phyloP scores from a whole-genome alignment of 2,113 vertebrate species.

The Oophaga pumilio region DNA sequence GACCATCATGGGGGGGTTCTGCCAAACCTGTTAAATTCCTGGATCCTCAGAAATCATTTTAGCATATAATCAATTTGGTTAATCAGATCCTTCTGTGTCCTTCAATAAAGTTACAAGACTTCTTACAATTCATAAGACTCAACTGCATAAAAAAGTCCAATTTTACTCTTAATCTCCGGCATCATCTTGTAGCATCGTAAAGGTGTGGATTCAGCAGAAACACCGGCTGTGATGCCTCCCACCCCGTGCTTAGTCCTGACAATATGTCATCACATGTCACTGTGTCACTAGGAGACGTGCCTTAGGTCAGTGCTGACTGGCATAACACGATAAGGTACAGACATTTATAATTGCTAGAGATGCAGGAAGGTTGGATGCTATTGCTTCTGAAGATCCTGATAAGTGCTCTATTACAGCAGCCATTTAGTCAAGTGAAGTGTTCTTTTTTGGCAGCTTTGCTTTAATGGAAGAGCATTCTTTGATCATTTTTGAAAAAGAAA shows the following conservation, averaged over 20 bases:
- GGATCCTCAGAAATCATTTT: neutral
- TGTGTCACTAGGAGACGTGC: neutral
- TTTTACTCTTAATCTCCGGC: neutral
- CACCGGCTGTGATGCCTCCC: neutral
- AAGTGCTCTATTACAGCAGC: neutral
- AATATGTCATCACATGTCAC: slow-evolving; percentile 21
- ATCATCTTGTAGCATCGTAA: neutral
- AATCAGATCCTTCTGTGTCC: neutral
- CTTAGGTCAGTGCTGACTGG: slow-evolving; percentile 34
- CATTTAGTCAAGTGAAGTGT: neutral
- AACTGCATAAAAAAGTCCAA: neutral
- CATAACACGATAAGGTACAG: slow-evolving; percentile 27
- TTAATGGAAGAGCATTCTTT: neutral
- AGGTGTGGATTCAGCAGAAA: slow-evolving; percentile 16
- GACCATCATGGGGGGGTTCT: neutral
- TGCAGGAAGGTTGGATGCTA: neutral
- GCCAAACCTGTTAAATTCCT: neutral
- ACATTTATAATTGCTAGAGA: slow-evolving; percentile 20
- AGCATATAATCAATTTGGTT: neutral
- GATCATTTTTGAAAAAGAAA: neutral
- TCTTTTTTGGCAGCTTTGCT: neutral
- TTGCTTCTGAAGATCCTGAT: neutral
- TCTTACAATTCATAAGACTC: neutral
- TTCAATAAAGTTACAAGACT: neutral
- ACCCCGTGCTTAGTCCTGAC: neutral